phyloP scores from a whole-genome alignment of 2,888 invertebrate genomes.

The Meta bourneti region DNA sequence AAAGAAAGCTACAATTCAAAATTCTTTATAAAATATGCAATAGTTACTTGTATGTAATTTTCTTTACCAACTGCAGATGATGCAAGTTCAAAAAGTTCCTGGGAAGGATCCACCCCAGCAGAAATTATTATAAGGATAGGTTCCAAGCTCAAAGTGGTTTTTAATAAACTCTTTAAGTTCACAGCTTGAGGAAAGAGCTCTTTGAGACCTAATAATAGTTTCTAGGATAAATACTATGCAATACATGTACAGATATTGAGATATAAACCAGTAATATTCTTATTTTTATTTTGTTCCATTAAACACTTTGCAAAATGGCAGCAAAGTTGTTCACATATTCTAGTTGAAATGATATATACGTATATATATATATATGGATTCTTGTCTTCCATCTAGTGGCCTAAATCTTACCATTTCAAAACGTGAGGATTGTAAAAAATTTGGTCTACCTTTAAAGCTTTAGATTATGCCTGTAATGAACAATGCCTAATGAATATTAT shows the following conservation, averaged over 20 bases:
- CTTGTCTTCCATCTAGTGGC: no score
- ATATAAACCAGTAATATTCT: no score
- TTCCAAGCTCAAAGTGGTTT: slow-evolving; percentile 84
- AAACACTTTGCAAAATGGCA: no score
- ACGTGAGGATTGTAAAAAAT: no score
- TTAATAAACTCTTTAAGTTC: slow-evolving; percentile 83
- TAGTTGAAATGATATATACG: no score
- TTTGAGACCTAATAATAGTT: slow-evolving; percentile 81
- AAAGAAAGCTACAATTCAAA: not conserved
- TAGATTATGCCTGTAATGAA: no score
- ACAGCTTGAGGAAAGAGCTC: slow-evolving; percentile 84
- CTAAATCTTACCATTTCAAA: no score
- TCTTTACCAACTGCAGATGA: slow-evolving; percentile 81
- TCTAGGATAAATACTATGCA: not conserved
- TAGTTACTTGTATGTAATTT: slow-evolving; percentile 84
- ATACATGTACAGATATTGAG: not conserved
- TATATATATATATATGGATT: no score
- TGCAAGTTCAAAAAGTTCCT: slow-evolving; percentile 88
- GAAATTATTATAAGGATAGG: slow-evolving; percentile 92
- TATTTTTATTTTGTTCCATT: no score
- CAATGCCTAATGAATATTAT: no score
- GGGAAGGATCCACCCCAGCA: slow-evolving; percentile 94
- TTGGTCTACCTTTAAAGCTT: no score
- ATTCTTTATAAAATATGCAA: not conserved
- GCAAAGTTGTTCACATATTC: no score